A percentile compares a stretch with the other conserved stretches of the same genome.
phyloP scores from a whole-genome alignment of 2,113 vertebrate species.

The Festucalex cinctus region DNA sequence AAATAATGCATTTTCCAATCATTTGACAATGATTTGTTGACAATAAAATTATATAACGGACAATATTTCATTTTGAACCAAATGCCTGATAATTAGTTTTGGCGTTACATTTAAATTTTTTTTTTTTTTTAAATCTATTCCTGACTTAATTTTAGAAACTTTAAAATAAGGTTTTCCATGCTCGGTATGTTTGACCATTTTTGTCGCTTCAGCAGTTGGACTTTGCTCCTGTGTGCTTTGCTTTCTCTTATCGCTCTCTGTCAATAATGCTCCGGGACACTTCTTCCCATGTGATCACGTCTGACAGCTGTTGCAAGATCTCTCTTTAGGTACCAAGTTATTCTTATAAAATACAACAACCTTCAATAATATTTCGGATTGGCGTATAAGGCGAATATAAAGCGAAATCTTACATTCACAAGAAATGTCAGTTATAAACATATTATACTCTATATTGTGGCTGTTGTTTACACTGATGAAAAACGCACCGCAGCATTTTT shows the following conservation, averaged over 20 bases:
- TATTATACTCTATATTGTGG: neutral
- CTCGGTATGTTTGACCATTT: slow-evolving; percentile 18
- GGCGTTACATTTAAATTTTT: slow-evolving; percentile 1
- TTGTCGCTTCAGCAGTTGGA: slow-evolving; percentile 53
- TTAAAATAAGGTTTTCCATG: slow-evolving; percentile 30
- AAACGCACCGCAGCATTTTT: neutral
- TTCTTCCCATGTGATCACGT: slow-evolving; percentile 31
- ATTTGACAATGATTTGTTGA: neutral
- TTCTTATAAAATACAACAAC: neutral
- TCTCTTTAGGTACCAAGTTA: neutral
- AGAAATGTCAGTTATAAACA: no score
- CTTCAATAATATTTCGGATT: neutral
- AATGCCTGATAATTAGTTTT: neutral
- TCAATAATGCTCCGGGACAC: slow-evolving; percentile 60
- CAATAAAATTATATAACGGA: neutral
- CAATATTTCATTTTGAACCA: neutral
- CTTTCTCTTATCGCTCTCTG: slow-evolving; percentile 72
- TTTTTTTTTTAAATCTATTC: no score
- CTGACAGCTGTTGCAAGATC: neutral
- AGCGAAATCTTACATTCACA: neutral
- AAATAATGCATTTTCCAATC: neutral
- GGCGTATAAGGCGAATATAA: neutral
- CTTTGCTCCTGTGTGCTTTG: slow-evolving; percentile 66
- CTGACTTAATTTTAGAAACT: slow-evolving; percentile 14
- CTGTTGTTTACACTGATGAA: neutral